Conservation (phyloP, 2,888 invertebrate genomes). For the Hydrotaea diabolus region DNA sequence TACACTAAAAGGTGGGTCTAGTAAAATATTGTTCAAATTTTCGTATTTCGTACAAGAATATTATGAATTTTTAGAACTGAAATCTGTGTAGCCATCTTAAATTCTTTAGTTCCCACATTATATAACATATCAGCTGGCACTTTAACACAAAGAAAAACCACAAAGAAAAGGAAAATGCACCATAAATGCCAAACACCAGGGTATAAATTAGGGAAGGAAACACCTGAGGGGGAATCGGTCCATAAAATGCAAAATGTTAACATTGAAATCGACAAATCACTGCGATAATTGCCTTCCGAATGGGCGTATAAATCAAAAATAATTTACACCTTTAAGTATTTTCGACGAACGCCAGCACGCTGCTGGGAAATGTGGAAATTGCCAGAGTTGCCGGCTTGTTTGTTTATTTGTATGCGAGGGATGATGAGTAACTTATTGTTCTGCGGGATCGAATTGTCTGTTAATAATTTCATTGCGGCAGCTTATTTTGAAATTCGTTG, state of each 20-base stretch:
- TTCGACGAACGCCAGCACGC: neutral
- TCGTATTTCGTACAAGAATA: no score
- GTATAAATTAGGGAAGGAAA: neutral
- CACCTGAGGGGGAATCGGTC: neutral
- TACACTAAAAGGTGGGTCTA: no score
- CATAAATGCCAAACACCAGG: neutral
- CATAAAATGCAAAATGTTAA: slow-evolving; percentile 28
- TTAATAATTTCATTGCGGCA: slow-evolving; percentile 31
- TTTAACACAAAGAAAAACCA: neutral
- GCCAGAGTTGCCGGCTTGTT: slow-evolving; percentile 2
- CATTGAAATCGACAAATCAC: slow-evolving; percentile 22
- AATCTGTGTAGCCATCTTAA: no score
- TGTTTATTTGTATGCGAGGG: neutral
- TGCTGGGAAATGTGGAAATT: neutral
- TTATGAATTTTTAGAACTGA: no score
- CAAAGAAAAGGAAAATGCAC: neutral
- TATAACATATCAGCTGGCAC: neutral
- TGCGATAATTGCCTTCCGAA: slow-evolving; percentile 37
- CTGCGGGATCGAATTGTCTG: neutral
- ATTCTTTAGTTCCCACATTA: neutral
- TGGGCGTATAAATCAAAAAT: slow-evolving; percentile 13
- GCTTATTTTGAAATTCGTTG: slow-evolving; percentile 2
- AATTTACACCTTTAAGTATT: neutral
- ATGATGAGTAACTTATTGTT: slow-evolving; percentile 8
- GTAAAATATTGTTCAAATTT: no score